Evolutionary conservation across 2,888 invertebrate genomes (phyloP).

Genomic region (Drosophila monieri): DNA sequence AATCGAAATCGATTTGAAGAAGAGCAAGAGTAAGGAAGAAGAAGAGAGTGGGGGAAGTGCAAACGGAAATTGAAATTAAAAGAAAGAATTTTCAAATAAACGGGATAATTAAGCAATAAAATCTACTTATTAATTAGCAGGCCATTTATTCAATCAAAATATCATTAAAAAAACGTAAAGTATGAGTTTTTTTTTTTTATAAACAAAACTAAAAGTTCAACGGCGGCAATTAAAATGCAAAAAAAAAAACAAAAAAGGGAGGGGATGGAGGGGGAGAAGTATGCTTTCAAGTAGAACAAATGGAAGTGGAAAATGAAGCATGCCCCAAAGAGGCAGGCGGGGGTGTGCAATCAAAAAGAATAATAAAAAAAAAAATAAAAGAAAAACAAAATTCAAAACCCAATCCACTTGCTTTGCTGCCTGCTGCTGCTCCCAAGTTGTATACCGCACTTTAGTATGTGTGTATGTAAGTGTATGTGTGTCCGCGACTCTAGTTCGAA

Average conservation of each 20-base stretch:
- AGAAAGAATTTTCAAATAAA: not conserved
- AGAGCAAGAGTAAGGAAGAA: conserved; percentile 13
- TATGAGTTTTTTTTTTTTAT: not conserved
- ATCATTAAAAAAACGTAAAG: not conserved
- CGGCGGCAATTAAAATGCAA: conserved; percentile 1
- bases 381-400: conserved; percentile 62
- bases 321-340: not conserved
- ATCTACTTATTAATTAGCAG: conserved; percentile 5
- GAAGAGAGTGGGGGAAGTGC: conserved; percentile 16
- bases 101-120: conserved; percentile 1
- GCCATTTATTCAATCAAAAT: too few species aligned
- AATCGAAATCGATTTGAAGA: conserved; percentile 47
- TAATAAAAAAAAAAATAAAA: conserved; percentile 53
- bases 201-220: conserved; percentile 38
- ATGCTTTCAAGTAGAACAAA: conserved; percentile 3
- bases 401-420: conserved; percentile 66
- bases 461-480: conserved; percentile 9
- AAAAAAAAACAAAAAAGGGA: not conserved
- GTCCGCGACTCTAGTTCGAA: conserved; percentile 45
- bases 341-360: conserved; percentile 7
- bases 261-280: not conserved
- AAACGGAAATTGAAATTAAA: conserved; percentile 26
- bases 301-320: conserved; percentile 2
- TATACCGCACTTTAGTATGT: conserved; percentile 10
- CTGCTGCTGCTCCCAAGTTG: conserved; percentile 28